phyloP scores from a whole-genome alignment of 2,113 vertebrate species.

The Saguinus imperator region DNA sequence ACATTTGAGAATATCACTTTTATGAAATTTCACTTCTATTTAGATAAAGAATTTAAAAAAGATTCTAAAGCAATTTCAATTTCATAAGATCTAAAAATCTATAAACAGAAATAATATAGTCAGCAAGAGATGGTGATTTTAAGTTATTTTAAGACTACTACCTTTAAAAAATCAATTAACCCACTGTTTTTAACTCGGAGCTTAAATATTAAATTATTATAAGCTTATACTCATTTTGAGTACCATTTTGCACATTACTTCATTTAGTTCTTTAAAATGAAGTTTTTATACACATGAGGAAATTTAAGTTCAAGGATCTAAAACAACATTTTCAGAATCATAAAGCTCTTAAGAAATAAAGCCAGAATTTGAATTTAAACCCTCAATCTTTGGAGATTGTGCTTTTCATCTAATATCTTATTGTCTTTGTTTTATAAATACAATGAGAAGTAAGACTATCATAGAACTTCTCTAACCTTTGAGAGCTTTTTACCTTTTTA shows the following conservation, averaged over 20 bases:
- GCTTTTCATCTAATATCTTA: neutral
- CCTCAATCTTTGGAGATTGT: neutral
- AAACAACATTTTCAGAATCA: neutral
- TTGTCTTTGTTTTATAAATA: neutral
- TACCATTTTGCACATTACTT: neutral
- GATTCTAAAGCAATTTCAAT: neutral
- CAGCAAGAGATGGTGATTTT: neutral
- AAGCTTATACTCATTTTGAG: neutral
- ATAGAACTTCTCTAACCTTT: neutral
- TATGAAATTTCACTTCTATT: neutral
- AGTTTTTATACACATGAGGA: neutral
- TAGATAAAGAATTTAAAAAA: neutral
- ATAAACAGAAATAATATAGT: neutral
- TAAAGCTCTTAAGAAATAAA: neutral
- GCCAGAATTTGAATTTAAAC: neutral
- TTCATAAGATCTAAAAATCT: neutral
- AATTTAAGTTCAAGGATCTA: neutral
- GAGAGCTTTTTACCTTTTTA: neutral
- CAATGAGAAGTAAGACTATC: neutral
- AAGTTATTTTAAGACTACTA: neutral
- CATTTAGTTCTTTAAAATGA: neutral
- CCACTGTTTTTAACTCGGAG: neutral
- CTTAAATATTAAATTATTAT: neutral
- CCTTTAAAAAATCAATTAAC: neutral
- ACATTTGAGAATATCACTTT: neutral